Percentiles rank a stretch among this genome's conserved stretches.
Evolutionary conservation across 2,888 invertebrate species (phyloP).

Genomic region (Baccha elongata): DNA sequence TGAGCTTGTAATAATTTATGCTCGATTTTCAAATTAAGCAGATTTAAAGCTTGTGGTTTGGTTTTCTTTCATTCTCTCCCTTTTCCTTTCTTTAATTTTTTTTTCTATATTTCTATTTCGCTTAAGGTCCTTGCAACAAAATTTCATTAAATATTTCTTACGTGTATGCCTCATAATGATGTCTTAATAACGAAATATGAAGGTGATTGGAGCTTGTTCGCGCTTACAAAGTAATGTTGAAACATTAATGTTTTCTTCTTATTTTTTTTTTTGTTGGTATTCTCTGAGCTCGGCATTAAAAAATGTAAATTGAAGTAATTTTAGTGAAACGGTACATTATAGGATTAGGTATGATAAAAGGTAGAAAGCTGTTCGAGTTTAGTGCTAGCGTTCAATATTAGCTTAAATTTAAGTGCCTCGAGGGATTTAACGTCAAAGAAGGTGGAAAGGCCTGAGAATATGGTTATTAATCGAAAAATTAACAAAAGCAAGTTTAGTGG

Average conservation of each 20-base stretch:
- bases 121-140: constrained; percentile 24
- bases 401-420: constrained; percentile 34
- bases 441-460: background rate
- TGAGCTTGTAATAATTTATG: constrained; percentile 64
- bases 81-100: background rate
- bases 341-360: constrained; percentile 50
- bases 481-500: background rate
- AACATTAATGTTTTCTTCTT: constrained; percentile 14
- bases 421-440: constrained; percentile 6
- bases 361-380: constrained; percentile 35
- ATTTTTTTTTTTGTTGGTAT: background rate
- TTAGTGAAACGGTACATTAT: constrained; percentile 43
- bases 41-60: constrained; percentile 52
- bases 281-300: constrained; percentile 26
- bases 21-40: constrained; percentile 69
- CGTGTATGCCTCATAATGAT: constrained; percentile 46
- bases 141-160: constrained; percentile 61
- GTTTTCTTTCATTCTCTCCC: background rate
- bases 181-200: constrained; percentile 54
- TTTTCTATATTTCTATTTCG: too few relatives aligned
- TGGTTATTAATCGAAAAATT: constrained; percentile 14
- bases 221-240: constrained; percentile 4
- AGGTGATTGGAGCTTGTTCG: constrained; percentile 53
- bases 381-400: constrained; percentile 27
- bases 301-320: constrained; percentile 64